Evolutionary conservation across 2,797 vertebrate genomes (phyloP), one percentile per base, ranked within the genome.

Genomic region (Eupleurogrammus muticus): DNA sequence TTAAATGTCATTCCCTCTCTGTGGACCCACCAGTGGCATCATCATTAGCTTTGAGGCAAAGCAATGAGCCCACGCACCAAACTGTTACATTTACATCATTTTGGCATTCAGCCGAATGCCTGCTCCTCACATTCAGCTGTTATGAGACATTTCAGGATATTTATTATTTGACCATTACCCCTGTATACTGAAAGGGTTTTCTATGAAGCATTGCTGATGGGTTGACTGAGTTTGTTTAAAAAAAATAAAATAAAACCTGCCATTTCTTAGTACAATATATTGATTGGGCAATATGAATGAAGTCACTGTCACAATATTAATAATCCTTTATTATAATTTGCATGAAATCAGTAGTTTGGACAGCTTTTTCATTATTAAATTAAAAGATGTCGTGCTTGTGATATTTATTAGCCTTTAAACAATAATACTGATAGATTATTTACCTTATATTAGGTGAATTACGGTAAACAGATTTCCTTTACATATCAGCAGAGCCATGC

Each of bases 81-180:
- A 63, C 58, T 74, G 74, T 80, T 63, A 66, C 64, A 82, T 87
- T 82, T 74, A 54, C 75, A 59, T 21, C 54, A 17, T 24, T n/a
- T 63, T 75, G 55, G 49, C 21, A 73, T 81, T 81, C 77, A 77
- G 20, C 36, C 44, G 36, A 20, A 50, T 21, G 12, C 5, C 28
- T n/a, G 9, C 32, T 62, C 28, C 28, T 28, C 3, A 28, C 55
- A 19, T 23, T 36, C 20, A 40, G 36, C 47, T 70, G 68, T 63
- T 32, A 36, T 28, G 19, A n/a, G 14, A 5, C 24, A 28, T 54
- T 77, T 48, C 17, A 28, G 28, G 28, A 28, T 28, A 28, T 3
- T 28, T 28, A 28, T 28, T 6, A 3, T 28, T 28, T 28, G 28
- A 3, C 28, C 28, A 28, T 28, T 28, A 28, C 28, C 28, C 28